These are phyloP conservation scores for Scrobipalpa atriplicella DNA, from an alignment of 2,888 invertebrate species.

Conservation along the genomic window DNA sequence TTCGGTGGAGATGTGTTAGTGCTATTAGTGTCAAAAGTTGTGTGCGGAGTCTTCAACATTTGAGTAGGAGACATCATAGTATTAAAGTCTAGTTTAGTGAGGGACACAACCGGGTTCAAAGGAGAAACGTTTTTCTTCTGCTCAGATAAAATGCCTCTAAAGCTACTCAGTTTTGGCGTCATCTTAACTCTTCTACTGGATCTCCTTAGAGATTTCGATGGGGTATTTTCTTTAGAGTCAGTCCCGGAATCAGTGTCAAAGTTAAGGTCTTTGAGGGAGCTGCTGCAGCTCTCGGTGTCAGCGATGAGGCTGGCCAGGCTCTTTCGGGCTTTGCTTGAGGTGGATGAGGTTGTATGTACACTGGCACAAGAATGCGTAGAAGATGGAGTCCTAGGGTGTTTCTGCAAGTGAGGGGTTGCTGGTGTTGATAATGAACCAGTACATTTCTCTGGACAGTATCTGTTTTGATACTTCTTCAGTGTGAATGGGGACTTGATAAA, in stretches of 20 bases:
- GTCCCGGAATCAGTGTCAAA: slow-evolving; percentile 75
- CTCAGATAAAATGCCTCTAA: slow-evolving; percentile 69
- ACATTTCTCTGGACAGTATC: slow-evolving; percentile 62
- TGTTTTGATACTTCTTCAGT: slow-evolving; percentile 72
- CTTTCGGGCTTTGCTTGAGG: slow-evolving; percentile 72
- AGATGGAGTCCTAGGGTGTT: slow-evolving; percentile 72
- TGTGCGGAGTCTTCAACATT: slow-evolving; percentile 74
- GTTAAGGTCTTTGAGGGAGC: slow-evolving; percentile 76
- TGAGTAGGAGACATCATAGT: slow-evolving; percentile 63
- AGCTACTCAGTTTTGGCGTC: slow-evolving; percentile 67
- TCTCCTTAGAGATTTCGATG: slow-evolving; percentile 58
- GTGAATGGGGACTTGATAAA: slow-evolving; percentile 78
- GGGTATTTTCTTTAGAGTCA: slow-evolving; percentile 77
- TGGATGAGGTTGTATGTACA: slow-evolving; percentile 68
- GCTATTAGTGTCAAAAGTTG: slow-evolving; percentile 51
- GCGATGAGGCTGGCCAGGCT: slow-evolving; percentile 74
- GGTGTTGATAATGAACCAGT: slow-evolving; percentile 68
- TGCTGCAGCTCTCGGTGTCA: slow-evolving; percentile 78
- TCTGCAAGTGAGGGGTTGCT: slow-evolving; percentile 67
- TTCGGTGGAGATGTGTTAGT: slow-evolving; percentile 69
- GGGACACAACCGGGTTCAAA: slow-evolving; percentile 58
- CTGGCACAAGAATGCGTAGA: slow-evolving; percentile 74
- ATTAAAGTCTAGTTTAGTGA: slow-evolving; percentile 68
- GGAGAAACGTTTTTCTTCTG: slow-evolving; percentile 67
- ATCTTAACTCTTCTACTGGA: slow-evolving; percentile 56